Conservation (phyloP, 2,888 invertebrate species). For the Amiota communis region DNA sequence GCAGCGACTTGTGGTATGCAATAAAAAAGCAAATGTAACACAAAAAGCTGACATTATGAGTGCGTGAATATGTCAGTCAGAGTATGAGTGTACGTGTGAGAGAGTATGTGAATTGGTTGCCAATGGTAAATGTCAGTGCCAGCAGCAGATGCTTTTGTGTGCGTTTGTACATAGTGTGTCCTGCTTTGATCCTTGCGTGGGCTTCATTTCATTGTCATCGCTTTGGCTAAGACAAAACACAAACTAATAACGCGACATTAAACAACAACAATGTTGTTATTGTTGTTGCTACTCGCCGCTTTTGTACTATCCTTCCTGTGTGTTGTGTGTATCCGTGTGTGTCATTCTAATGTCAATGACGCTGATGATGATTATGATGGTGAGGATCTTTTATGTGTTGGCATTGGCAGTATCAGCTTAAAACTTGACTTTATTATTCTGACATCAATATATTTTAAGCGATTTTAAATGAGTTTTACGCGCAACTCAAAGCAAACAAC, state of each 20-base stretch:
- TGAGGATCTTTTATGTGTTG: neutral
- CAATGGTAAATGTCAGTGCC: no score
- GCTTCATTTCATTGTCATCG: neutral
- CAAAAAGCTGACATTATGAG: slow-evolving; percentile 55
- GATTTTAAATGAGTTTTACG: slow-evolving; percentile 15
- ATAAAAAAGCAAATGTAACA: slow-evolving; percentile 60
- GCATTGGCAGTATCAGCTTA: neutral
- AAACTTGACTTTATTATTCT: slow-evolving; percentile 12
- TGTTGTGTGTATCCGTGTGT: neutral
- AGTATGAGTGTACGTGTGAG: no score
- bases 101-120: no score
- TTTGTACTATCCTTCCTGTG: neutral
- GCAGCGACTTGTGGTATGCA: slow-evolving; percentile 62
- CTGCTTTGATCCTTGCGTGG: neutral
- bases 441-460: slow-evolving; percentile 11
- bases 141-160: neutral
- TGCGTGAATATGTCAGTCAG: no score
- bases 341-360: no score
- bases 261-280: no score
- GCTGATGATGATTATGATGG: neutral
- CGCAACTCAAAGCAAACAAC: neutral
- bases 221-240: slow-evolving; percentile 2
- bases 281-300: neutral
- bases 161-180: neutral
- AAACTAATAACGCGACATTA: slow-evolving; percentile 10